Evolutionary conservation across 2,888 invertebrate species (phyloP), one percentile per base, ranked within the genome.

Genomic region (Patella depressa): DNA sequence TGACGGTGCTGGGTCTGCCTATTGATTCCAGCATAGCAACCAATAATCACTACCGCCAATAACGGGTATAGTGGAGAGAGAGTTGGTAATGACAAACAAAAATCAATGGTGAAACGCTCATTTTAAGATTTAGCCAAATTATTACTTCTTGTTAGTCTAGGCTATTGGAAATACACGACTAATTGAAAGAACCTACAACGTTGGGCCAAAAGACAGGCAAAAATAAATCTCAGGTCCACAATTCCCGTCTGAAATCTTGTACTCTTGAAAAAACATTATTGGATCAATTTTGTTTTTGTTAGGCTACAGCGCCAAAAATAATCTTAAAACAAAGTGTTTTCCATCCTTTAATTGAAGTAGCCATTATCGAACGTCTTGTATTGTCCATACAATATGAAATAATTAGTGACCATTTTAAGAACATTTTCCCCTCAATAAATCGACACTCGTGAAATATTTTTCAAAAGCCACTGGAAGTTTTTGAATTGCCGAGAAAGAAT

Each of bases 11-110:
- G 76, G 77, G 78, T 77, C 71, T 74, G 72, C 75, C 53, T 80
- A 82, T 83, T 81, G 83, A 83, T 83, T 81, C 71, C 78, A 79
- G 73, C 81, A 79, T 79, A 80, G 82, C 81, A 80, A 81, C 81
- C 81, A 79, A 83, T 83, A 78, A 78, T 78, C 77, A 70, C n/a
- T 75, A 76, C 73, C 78, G 71, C 74, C 74, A 74, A 73, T 70
- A 75, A 71, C 79, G 76, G 76, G 73, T 53, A 76, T 76, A 78
- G 77, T 73, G 71, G 75, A 76, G 78, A 75, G 76, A 19, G 76
- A 74, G 73, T 53, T 65, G 76, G 77, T 75, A 78, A 79, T 83
- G 83, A 82, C 79, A 79, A 76, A 74, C 79, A 78, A 69, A 78
- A 80, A 80, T 82, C 81, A 79, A 82, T 82, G 78, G 72, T n/a